These are phyloP conservation scores for Spicauda simplicius DNA, from an alignment of 2,888 invertebrate genomes.

Conservation along the genomic window DNA sequence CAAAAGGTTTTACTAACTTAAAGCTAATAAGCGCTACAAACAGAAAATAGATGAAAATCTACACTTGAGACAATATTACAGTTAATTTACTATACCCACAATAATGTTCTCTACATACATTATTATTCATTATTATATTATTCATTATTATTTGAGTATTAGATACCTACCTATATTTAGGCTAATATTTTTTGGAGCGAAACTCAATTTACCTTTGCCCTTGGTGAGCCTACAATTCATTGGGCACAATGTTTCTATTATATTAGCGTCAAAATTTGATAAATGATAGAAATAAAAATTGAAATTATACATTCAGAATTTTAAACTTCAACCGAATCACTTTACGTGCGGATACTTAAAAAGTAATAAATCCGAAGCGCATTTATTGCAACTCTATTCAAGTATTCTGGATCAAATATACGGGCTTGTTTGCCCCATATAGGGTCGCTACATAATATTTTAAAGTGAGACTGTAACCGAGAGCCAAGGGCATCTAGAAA, in stretches of 20 bases:
- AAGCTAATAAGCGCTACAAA: too few species aligned
- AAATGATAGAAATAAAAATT: background rate
- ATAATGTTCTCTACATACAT: too few species aligned
- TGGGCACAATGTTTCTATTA: background rate
- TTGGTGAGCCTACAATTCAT: too few species aligned
- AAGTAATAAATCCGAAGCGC: conserved; percentile 34
- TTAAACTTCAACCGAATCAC: background rate
- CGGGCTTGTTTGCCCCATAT: conserved; percentile 29
- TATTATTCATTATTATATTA: too few species aligned
- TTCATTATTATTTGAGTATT: too few species aligned
- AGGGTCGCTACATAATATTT: conserved; percentile 10
- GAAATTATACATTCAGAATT: conserved; percentile 6
- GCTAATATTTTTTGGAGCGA: too few species aligned
- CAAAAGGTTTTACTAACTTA: too few species aligned
- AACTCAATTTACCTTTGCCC: too few species aligned
- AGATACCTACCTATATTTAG: too few species aligned
- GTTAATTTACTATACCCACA: too few species aligned
- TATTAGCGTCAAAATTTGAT: background rate
- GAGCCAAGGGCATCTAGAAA: background rate
- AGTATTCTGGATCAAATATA: conserved; percentile 35
- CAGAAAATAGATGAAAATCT: too few species aligned
- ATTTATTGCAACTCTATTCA: conserved; percentile 37
- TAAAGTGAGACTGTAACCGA: background rate
- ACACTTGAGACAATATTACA: too few species aligned
- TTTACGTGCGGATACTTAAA: conserved; percentile 28